A percentile compares a stretch with the other conserved stretches of the same genome.
Conservation (phyloP, 2,797 vertebrate species). For the Macropodus opercularis region DNA sequence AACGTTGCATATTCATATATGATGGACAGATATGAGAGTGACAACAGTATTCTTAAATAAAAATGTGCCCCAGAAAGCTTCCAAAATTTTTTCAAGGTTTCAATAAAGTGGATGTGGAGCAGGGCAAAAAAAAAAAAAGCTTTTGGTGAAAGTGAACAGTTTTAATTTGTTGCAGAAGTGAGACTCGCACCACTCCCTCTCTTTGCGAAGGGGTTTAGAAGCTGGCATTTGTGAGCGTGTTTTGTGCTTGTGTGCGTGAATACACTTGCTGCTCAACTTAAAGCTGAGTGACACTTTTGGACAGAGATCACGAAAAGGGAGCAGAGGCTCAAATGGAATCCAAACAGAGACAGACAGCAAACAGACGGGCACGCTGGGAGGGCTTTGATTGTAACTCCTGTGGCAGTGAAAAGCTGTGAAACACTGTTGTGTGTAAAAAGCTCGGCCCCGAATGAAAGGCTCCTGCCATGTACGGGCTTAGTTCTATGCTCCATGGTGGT, state of each 20-base stretch:
- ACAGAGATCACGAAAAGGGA: slow-evolving; percentile 62
- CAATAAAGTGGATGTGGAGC: background rate
- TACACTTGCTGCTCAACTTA: slow-evolving; percentile 53
- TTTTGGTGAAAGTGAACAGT: slow-evolving; percentile 4
- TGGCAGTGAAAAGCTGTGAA: slow-evolving; percentile 35
- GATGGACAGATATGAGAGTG: background rate
- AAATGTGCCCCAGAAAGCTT: background rate
- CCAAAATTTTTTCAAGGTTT: background rate
- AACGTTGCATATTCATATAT: background rate
- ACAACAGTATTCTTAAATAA: background rate
- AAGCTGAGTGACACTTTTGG: slow-evolving; percentile 71
- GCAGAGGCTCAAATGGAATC: slow-evolving; percentile 53
- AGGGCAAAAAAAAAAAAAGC: background rate
- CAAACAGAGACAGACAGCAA: slow-evolving; percentile 61
- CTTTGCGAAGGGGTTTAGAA: slow-evolving; percentile 29
- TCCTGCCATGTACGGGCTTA: slow-evolving; percentile 29
- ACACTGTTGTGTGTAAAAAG: slow-evolving; percentile 35
- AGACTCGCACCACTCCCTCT: slow-evolving; percentile 3
- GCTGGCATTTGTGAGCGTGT: slow-evolving; percentile 39
- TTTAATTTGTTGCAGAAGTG: slow-evolving; percentile 22
- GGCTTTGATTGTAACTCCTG: slow-evolving; percentile 43
- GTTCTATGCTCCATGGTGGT: slow-evolving; percentile 4
- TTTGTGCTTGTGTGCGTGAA: slow-evolving; percentile 43
- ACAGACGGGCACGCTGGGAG: slow-evolving; percentile 49
- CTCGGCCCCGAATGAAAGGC: slow-evolving; percentile 29